Conservation (phyloP, 2,888 invertebrate genomes). For the Taphrorychus bicolor region DNA sequence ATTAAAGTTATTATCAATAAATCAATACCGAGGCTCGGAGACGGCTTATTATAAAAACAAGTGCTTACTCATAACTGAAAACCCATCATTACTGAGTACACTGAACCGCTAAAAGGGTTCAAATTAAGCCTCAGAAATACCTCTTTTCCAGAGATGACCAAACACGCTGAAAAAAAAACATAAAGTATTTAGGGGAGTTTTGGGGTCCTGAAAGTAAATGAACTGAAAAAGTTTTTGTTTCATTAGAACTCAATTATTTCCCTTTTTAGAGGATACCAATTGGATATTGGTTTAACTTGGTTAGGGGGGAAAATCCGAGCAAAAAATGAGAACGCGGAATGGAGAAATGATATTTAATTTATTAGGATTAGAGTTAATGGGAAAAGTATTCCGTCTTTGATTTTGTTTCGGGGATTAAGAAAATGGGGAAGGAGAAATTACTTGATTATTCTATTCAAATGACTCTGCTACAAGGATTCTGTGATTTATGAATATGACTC, state of each 20-base stretch:
- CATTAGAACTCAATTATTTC: background rate
- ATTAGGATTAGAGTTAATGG: background rate
- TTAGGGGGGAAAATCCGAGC: background rate
- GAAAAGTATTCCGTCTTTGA: background rate
- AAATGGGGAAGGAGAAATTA: background rate
- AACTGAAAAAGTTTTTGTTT: background rate
- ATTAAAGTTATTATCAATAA: conserved; percentile 7
- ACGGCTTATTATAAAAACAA: no score
- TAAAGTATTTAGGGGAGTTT: background rate
- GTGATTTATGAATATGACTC: no score
- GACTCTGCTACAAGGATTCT: no score
- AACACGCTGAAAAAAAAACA: background rate
- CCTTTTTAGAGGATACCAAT: background rate
- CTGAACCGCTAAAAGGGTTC: background rate
- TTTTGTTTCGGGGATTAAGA: background rate
- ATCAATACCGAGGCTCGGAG: background rate
- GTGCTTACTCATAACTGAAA: no score
- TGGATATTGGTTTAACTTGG: background rate
- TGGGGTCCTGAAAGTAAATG: background rate
- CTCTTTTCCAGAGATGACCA: background rate
- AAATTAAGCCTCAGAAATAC: background rate
- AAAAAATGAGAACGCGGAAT: background rate
- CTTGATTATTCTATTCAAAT: no score
- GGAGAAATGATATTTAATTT: background rate
- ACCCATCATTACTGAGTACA: no score